Conservation (phyloP, 1,140 invertebrate genomes). For the Hypsibius dujardini region DNA sequence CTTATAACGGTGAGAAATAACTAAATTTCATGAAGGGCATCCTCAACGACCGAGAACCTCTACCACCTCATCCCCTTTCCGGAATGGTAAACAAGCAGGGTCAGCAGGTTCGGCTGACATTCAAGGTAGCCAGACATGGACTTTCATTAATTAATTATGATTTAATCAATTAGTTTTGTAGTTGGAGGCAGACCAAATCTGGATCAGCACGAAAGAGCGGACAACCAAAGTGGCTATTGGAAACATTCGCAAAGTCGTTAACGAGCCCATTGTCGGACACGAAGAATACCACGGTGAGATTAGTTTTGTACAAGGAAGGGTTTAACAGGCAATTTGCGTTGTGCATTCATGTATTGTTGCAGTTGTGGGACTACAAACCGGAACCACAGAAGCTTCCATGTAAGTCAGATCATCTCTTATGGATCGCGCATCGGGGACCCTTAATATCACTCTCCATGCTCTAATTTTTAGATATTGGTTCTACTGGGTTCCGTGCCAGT, state of each 20-base stretch:
- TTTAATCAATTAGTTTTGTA: too few species aligned
- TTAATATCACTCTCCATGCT: too few species aligned
- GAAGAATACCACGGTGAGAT: conserved; percentile 72
- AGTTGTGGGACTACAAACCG: conserved; percentile 55
- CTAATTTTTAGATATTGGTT: conserved; percentile 40
- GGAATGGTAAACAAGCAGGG: conserved; percentile 81
- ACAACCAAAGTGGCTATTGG: conserved; percentile 81
- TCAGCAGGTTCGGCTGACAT: conserved; percentile 76
- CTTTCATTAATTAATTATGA: too few species aligned
- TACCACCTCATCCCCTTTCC: conserved; percentile 60
- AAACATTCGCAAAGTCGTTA: conserved; percentile 63
- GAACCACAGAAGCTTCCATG: conserved; percentile 65
- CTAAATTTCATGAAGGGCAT: conserved; percentile 39
- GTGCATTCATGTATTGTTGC: conserved; percentile 24
- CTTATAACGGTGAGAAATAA: too few species aligned
- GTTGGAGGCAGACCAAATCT: conserved; percentile 71
- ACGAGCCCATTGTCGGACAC: conserved; percentile 68
- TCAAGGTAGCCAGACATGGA: conserved; percentile 39
- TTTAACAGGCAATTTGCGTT: too few species aligned
- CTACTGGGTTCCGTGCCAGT: conserved; percentile 78
- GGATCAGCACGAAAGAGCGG: conserved; percentile 80
- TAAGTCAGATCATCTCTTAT: neutral
- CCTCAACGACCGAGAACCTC: conserved; percentile 54
- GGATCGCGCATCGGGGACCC: neutral
- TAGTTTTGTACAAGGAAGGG: conserved; percentile 13